Evolutionary conservation across 2,888 invertebrate species (phyloP), one percentile per base, ranked within the genome.

Genomic region (Temnothorax ravouxi): DNA sequence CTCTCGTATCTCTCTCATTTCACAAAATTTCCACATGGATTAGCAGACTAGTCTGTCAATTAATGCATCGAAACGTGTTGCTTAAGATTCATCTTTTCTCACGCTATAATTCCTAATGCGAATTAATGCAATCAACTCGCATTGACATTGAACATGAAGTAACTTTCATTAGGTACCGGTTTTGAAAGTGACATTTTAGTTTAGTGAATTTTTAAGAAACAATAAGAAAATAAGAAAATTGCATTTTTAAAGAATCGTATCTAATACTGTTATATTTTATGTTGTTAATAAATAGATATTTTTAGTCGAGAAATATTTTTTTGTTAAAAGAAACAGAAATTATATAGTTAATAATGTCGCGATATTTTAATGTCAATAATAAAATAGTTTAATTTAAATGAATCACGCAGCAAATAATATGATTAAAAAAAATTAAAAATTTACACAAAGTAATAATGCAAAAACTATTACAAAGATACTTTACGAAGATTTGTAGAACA

Each of bases 61-160:
- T 59, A 64, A 76, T 25, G 21, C 25, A 52, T 47, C 38, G 11
- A 59, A 69, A 25, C 21, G 9, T n/a, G 3, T n/a, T n/a, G 11
- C 9, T 77, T 41, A 56, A 18, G 38, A 67, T 6, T 44, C 44
- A 6, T 56, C 21, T n/a, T 54, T 56, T 59, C 56, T 29, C 69
- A 56, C 15, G 18, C n/a, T 15, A 56, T 18, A 56, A 41, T 77
- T 41, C 5, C 25, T 77, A 56, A 67, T n/a, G 25, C 54, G 21
- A 67, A 67, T 79, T 67, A 67, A 79, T 59, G 13, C 47, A 75
- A 41, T 62, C 50, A 67, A 13, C n/a, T 77, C 29, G 38, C 74
- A 81, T 62, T 81, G 80, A 38, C 74, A 61, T 62, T 81, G 80
- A 61, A 34, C 18, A 6, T 47, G 34, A 21, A 18, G n/a, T n/a